Conservation (phyloP, 2,888 invertebrate species). For the Pyrochroa serraticornis region DNA sequence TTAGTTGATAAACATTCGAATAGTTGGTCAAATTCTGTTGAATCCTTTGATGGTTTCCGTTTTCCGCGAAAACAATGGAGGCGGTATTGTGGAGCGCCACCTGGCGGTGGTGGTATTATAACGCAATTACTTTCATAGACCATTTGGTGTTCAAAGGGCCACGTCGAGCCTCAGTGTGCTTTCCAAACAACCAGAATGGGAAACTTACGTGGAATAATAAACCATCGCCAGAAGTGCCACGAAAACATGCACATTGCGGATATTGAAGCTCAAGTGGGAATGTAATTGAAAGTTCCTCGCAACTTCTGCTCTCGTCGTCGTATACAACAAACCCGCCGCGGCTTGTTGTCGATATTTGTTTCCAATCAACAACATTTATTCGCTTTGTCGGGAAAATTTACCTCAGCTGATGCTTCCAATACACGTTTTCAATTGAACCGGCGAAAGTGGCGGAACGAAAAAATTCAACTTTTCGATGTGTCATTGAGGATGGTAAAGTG, state of each 20-base stretch:
- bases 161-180: slow-evolving; percentile 6
- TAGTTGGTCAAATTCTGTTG: no score
- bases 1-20: no score
- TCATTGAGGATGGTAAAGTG: no score
- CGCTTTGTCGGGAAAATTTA: no score
- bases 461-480: no score
- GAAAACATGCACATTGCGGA: slow-evolving; percentile 21
- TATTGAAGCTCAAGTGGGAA: slow-evolving; percentile 18
- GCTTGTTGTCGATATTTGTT: no score
- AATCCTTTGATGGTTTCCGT: no score
- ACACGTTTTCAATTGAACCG: no score
- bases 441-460: no score
- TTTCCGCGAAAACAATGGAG: not conserved
- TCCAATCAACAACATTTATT: no score
- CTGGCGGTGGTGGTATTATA: slow-evolving; percentile 4
- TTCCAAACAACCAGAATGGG: slow-evolving; percentile 11
- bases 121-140: slow-evolving; percentile 29
- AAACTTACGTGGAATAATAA: slow-evolving; percentile 21
- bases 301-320: not conserved
- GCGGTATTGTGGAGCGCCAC: not conserved
- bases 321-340: no score
- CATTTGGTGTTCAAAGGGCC: slow-evolving; percentile 27
- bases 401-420: no score
- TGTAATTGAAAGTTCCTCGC: slow-evolving; percentile 15
- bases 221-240: slow-evolving; percentile 18